Percentiles rank a stretch among this genome's conserved stretches.
phyloP scores from a whole-genome alignment of 2,888 invertebrate genomes.

The Apamea sordens region DNA sequence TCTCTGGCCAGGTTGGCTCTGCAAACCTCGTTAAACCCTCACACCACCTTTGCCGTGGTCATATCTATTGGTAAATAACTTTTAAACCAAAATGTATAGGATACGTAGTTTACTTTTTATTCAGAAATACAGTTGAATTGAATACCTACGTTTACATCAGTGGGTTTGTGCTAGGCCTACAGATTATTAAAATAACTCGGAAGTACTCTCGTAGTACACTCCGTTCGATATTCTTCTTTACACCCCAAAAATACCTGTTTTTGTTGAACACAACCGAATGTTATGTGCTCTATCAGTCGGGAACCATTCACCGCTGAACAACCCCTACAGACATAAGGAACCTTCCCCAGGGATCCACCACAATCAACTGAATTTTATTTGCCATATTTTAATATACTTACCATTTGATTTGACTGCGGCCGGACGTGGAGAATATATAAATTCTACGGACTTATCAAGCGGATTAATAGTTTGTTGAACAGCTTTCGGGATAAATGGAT shows the following conservation, averaged over 20 bases:
- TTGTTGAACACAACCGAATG: not conserved
- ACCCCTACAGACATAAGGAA: constrained; percentile 17
- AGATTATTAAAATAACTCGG: not conserved
- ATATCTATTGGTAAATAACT: no score
- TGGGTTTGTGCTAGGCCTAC: no score
- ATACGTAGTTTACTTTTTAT: not conserved
- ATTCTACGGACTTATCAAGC: not conserved
- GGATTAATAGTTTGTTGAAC: not conserved
- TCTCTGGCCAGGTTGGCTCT: no score
- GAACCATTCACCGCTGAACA: not conserved
- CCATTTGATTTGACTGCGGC: not conserved
- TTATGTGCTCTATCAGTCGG: not conserved
- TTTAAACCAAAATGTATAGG: no score
- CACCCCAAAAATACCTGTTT: not conserved
- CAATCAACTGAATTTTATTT: constrained; percentile 28
- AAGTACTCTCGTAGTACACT: not conserved
- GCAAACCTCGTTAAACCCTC: no score
- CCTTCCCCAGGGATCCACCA: not conserved
- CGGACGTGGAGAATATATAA: not conserved
- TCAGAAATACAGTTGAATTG: not conserved
- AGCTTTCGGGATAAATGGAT: constrained; percentile 2
- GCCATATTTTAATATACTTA: constrained; percentile 31
- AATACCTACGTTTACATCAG: no score
- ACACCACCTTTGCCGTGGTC: no score
- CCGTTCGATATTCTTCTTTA: not conserved